Evolutionary conservation across 2,113 vertebrate genomes (phyloP).

Genomic region (Rhinolophus sinicus): DNA sequence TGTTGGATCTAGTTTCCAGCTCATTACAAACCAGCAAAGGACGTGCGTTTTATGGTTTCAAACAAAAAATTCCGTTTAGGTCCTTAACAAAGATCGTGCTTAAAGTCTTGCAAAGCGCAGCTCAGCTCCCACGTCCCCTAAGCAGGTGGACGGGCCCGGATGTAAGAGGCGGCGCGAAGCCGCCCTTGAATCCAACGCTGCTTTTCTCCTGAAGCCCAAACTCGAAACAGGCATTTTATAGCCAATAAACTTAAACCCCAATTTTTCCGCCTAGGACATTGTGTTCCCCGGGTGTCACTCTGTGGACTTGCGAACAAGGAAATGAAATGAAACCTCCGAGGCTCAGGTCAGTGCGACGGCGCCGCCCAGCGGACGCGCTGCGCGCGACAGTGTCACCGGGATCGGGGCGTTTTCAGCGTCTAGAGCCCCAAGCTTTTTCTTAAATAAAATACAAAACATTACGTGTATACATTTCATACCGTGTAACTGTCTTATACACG

Average conservation of each 20-base stretch:
- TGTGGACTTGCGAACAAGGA: background rate
- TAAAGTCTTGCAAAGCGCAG: background rate
- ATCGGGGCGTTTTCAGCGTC: background rate
- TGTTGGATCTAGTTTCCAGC: background rate
- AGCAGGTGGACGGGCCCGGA: background rate
- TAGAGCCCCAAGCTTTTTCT: background rate
- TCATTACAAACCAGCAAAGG: background rate
- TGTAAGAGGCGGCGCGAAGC: background rate
- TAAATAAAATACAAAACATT: too few relatives aligned
- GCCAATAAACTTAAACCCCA: background rate
- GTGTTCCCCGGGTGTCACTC: background rate
- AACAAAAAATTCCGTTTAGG: background rate
- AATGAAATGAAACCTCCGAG: background rate
- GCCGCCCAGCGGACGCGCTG: constrained; percentile 58
- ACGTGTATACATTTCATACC: too few relatives aligned
- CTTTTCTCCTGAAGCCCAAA: background rate
- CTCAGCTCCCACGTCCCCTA: background rate
- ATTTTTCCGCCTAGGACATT: background rate
- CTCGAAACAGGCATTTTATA: background rate
- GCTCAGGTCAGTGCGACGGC: constrained; percentile 26
- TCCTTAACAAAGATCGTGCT: background rate
- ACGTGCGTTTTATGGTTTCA: background rate
- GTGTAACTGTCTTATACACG: background rate
- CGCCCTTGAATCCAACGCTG: background rate
- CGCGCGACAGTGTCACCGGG: background rate